These are phyloP conservation scores for Subacronicta megacephala DNA, from an alignment of 2,888 invertebrate species.

Conservation along the genomic window DNA sequence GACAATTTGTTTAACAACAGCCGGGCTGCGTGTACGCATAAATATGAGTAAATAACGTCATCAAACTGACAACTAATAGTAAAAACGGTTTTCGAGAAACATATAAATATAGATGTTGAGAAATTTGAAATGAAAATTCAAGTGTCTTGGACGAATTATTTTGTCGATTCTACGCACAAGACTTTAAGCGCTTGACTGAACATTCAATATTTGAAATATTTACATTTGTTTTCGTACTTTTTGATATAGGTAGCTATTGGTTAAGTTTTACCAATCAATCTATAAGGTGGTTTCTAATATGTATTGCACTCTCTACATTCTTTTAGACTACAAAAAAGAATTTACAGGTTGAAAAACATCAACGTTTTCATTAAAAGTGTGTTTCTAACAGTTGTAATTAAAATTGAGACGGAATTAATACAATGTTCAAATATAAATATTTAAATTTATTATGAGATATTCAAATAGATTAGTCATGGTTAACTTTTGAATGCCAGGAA, in stretches of 20 bases:
- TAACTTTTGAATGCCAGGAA: conserved; percentile 37
- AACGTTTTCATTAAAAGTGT: no score
- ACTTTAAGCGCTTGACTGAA: conserved; percentile 4
- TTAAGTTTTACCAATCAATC: no score
- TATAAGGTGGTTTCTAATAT: no score
- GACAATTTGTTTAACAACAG: conserved; percentile 66
- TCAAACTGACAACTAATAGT: conserved; percentile 35
- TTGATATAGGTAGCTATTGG: no score
- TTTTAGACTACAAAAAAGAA: no score
- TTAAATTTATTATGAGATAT: conserved; percentile 19
- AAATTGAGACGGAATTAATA: conserved; percentile 10
- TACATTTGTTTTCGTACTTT: no score
- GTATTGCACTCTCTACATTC: no score
- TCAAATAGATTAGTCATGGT: conserved; percentile 35
- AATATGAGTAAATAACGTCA: conserved; percentile 60
- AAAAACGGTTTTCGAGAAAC: conserved; percentile 17
- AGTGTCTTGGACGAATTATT: conserved; percentile 10
- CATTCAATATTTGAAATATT: no score
- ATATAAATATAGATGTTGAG: conserved; percentile 31
- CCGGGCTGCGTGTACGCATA: conserved; percentile 56
- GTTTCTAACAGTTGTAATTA: not conserved
- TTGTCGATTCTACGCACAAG: conserved; percentile 13
- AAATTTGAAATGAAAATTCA: conserved; percentile 10
- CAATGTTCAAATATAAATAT: conserved; percentile 7
- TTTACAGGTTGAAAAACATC: no score